Conservation (phyloP, 2,888 invertebrate species). For the Listrodromus nycthemerus region DNA sequence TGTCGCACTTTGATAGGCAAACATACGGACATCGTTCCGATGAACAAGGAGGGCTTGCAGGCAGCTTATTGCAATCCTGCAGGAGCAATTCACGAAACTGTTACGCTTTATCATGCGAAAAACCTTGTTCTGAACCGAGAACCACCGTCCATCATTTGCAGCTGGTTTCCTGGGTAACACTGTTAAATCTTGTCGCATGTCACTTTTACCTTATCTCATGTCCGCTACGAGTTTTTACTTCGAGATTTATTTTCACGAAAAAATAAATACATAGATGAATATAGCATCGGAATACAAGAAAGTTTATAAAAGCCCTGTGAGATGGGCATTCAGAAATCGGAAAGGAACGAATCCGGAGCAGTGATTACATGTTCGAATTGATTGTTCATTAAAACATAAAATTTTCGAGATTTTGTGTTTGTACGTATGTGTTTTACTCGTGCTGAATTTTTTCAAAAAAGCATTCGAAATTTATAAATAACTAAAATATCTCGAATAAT, state of each 20-base stretch:
- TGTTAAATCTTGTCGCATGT: constrained; percentile 21
- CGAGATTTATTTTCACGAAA: no score
- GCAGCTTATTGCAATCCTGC: constrained; percentile 92
- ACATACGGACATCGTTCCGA: constrained; percentile 90
- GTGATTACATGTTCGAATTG: no score
- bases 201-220: constrained; percentile 19
- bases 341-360: no score
- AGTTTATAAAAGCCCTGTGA: neutral
- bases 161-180: constrained; percentile 93
- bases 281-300: neutral
- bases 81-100: constrained; percentile 92
- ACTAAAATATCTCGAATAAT: no score
- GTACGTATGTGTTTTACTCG: no score
- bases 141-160: constrained; percentile 89
- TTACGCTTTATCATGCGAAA: constrained; percentile 88
- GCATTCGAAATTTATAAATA: no score
- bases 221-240: neutral
- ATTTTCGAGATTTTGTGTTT: no score
- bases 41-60: constrained; percentile 92
- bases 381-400: no score
- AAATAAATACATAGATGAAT: no score
- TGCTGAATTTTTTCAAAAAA: no score
- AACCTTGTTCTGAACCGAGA: constrained; percentile 85
- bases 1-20: constrained; percentile 86
- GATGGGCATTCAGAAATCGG: no score